phyloP scores from a whole-genome alignment of 2,888 invertebrate genomes.

The Orthosia gothica region DNA sequence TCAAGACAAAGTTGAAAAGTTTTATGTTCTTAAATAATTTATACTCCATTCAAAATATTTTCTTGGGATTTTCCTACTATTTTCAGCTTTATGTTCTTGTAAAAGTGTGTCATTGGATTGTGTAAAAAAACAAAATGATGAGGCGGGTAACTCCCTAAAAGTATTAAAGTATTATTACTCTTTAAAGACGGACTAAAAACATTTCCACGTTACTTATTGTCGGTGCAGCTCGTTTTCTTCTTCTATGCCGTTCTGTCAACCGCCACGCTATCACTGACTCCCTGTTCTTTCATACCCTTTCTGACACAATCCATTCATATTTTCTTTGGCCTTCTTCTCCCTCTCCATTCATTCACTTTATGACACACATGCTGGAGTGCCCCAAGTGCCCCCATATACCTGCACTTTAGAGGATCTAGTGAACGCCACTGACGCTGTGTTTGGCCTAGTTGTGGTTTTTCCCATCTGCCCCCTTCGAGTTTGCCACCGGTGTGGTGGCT shows the following conservation, averaged over 20 bases:
- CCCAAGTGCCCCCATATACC: too few species aligned
- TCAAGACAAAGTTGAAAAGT: not conserved
- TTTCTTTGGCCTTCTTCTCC: too few species aligned
- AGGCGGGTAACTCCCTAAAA: not conserved
- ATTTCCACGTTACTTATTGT: not conserved
- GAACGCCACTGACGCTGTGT: too few species aligned
- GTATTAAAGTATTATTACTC: not conserved
- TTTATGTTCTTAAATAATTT: not conserved
- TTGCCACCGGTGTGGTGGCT: too few species aligned
- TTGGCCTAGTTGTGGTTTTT: too few species aligned
- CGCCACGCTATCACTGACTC: not conserved
- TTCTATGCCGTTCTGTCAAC: not conserved
- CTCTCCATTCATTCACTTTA: too few species aligned
- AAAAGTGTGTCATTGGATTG: not conserved
- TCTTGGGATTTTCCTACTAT: not conserved
- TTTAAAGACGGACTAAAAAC: too few species aligned
- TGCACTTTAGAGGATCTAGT: too few species aligned
- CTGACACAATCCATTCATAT: too few species aligned
- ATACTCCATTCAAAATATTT: not conserved
- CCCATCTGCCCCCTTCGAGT: too few species aligned
- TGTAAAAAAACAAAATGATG: not conserved
- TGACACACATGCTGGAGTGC: too few species aligned
- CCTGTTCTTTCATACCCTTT: too few species aligned
- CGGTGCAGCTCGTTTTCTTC: not conserved
- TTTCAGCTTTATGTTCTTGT: conserved; percentile 4